These are phyloP conservation scores for Teleiodes luculella DNA, from an alignment of 2,888 invertebrate species.

Conservation along the genomic window DNA sequence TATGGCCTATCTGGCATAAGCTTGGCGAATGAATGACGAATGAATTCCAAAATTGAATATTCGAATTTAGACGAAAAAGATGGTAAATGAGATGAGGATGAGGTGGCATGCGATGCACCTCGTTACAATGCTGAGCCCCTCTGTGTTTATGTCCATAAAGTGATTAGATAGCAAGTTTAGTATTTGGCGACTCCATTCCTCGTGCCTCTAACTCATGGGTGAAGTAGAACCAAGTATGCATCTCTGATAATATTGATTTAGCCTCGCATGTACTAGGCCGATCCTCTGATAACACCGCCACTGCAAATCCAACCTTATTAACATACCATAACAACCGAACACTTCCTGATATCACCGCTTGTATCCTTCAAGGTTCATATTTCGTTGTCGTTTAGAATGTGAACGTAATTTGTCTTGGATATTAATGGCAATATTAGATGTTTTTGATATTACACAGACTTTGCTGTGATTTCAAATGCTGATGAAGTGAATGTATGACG, in stretches of 20 bases:
- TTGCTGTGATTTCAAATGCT: background rate
- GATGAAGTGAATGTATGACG: background rate
- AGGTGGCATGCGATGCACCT: no score
- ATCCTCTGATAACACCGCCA: constrained; percentile 17
- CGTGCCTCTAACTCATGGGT: constrained; percentile 3
- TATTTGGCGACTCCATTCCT: constrained; percentile 23
- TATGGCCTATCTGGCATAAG: no score
- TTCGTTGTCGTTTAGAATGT: background rate
- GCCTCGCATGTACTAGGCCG: constrained; percentile 21
- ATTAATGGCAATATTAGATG: constrained; percentile 9
- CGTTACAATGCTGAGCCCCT: no score
- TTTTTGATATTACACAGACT: background rate
- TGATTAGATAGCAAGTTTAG: no score
- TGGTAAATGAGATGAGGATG: no score
- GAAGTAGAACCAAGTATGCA: constrained; percentile 17
- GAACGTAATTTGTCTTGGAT: constrained; percentile 8
- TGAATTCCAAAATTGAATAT: no score
- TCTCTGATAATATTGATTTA: constrained; percentile 20
- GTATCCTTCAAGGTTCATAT: constrained; percentile 8
- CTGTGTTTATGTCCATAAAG: no score
- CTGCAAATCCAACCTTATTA: constrained; percentile 16
- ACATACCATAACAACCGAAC: constrained; percentile 10
- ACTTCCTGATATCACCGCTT: background rate
- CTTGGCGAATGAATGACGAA: no score
- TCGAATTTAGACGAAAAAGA: no score